These are phyloP conservation scores for Nothoprocta perdicaria DNA, from an alignment of 2,113 vertebrate species.

Conservation along the genomic window DNA sequence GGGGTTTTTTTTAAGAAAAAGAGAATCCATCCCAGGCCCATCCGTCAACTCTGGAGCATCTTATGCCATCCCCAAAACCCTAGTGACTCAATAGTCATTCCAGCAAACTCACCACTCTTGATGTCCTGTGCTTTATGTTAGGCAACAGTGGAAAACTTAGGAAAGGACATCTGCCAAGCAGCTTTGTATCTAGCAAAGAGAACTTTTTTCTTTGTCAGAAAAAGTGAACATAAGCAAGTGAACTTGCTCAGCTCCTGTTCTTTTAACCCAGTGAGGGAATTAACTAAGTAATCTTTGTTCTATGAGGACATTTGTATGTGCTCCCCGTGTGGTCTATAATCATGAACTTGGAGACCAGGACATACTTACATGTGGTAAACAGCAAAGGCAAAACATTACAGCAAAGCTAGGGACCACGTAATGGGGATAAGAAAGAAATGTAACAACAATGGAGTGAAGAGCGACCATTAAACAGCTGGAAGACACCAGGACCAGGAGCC, in stretches of 20 bases:
- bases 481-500: neutral
- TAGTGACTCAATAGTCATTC: neutral
- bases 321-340: conserved; percentile 7
- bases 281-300: neutral
- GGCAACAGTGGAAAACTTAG: neutral
- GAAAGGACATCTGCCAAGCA: neutral
- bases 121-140: neutral
- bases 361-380: neutral
- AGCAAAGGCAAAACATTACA: neutral
- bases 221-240: neutral
- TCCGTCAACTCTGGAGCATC: neutral
- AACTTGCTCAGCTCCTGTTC: neutral
- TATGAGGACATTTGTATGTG: neutral
- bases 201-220: neutral
- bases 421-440: neutral
- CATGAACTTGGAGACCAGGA: neutral
- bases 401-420: neutral
- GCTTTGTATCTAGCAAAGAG: neutral
- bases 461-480: neutral
- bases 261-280: neutral
- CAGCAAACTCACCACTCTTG: neutral
- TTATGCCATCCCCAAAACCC: neutral
- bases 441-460: neutral
- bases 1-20: neutral
- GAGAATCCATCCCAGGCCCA: neutral